Evolutionary conservation across 2,797 vertebrate species (phyloP).

Genomic region (Anabacerthia variegaticeps): DNA sequence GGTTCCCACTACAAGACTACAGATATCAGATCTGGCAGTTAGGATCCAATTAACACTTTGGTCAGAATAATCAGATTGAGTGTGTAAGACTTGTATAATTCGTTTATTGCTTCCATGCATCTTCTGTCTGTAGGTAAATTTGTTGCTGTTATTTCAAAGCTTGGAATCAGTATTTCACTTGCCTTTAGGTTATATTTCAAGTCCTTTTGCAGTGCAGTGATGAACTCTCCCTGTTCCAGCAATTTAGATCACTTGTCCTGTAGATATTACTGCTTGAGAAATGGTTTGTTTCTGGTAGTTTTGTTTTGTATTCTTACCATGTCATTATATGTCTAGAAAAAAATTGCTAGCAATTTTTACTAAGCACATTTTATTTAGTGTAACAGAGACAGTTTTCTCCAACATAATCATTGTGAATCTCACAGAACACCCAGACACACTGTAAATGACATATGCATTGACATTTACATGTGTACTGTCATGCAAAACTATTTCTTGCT

Average conservation of each 20-base stretch:
- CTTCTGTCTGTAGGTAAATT: constrained; percentile 99
- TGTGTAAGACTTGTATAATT: constrained; percentile 96
- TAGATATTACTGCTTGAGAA: constrained; percentile 85
- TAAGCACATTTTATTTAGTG: constrained; percentile 78
- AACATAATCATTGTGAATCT: constrained; percentile 70
- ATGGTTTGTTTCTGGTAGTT: constrained; percentile 88
- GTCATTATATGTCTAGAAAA: constrained; percentile 76
- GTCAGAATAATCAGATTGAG: constrained; percentile 99
- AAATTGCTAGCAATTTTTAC: constrained; percentile 80
- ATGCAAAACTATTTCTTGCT: constrained; percentile 87
- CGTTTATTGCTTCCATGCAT: constrained; percentile 97
- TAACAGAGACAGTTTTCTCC: constrained; percentile 72
- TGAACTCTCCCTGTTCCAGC: constrained; percentile 87
- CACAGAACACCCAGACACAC: constrained; percentile 70
- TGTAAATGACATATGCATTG: constrained; percentile 83
- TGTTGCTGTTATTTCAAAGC: constrained; percentile 97
- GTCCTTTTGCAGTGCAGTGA: constrained; percentile 88
- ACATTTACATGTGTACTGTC: constrained; percentile 88
- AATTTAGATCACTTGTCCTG: constrained; percentile 91
- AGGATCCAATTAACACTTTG: constrained; percentile 99
- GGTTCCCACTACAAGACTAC: constrained; percentile 92
- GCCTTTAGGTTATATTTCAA: constrained; percentile 93
- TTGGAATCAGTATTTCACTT: constrained; percentile 85
- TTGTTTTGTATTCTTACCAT: constrained; percentile 82
- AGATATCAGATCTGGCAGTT: constrained; percentile 99